Evolutionary conservation across 1,140 invertebrate genomes (phyloP), one percentile per base, ranked within the genome.

Genomic region (Ruditapes philippinarum): DNA sequence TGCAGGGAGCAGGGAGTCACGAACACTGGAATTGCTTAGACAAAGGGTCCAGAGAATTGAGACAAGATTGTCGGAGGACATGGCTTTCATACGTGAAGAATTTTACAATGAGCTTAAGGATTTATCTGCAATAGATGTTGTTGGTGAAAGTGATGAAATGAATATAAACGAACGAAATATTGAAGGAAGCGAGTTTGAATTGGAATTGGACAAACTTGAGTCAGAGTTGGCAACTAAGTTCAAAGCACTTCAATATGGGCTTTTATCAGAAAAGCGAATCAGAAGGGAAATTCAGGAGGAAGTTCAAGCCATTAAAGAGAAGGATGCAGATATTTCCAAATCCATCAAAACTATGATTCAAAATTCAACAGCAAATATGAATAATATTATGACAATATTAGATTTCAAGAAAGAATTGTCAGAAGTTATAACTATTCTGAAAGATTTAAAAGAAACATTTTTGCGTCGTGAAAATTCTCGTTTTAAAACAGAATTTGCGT

Each of bases 191-290:
- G 14, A 36, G 1, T 2, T 70, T 38, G 33, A 40, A 70, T 22
- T 14, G 31, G 33, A 36, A 7, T 70, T 70, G 7, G 33, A 70
- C 17, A 36, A 40, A 70, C 12, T 76, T 36, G 45, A 45, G 9
- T 2, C 45, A 49, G n/a, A 76, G 11, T 11, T 76, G 31, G 45
- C 45, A 7, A 9, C 45, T 22, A 76, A 76, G 14, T 51, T 76
- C 1, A 45, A 49, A 1, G 40, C 45, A 19, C 31, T 76, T 9
- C n/a, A 28, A 40, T 19, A 25, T n/a, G 73, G 73, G 28, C 73
- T 76, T 49, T 17, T 42, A 1, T n/a, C 45, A 25, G 73, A 76
- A 76, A 76, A 76, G 38, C 73, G 73, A 42, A 25, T 76, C 45
- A 40, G 73, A n/a, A 76, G 40, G 25, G 22, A 25, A 31, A 76